A percentile compares a stretch with the other conserved stretches of the same genome.
Conservation (phyloP, 2,113 vertebrate genomes). For the Sakesphorus luctuosus region DNA sequence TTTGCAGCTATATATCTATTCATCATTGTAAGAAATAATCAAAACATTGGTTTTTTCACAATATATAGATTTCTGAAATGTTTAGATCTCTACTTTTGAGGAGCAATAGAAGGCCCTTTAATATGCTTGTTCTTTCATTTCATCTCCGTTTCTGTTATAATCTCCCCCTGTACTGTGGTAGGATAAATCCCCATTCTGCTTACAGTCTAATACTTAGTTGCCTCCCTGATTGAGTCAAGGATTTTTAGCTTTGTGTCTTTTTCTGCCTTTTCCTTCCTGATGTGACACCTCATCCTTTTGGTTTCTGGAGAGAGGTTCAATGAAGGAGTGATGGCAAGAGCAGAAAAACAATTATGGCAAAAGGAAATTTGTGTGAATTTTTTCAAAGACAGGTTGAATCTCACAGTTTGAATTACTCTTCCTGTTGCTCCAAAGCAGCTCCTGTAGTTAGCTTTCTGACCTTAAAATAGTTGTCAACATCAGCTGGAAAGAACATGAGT, state of each 20-base stretch:
- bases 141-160: neutral
- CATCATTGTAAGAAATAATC: neutral
- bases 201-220: neutral
- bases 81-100: neutral
- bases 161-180: neutral
- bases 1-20: neutral
- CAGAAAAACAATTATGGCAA: neutral
- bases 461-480: neutral
- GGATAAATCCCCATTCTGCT: neutral
- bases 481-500: neutral
- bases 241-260: neutral
- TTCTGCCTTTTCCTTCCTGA: neutral
- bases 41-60: neutral
- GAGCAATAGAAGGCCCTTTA: neutral
- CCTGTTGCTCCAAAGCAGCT: neutral
- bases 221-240: neutral
- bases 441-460: neutral
- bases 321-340: neutral
- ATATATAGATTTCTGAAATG: neutral
- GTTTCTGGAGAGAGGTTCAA: neutral
- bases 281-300: neutral
- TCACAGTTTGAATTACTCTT: neutral
- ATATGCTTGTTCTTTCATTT: neutral
- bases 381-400: neutral
- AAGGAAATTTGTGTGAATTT: neutral